A percentile compares a stretch with the other conserved stretches of the same genome.
Evolutionary conservation across 2,113 vertebrate species (phyloP).

Genomic region (Enhydra lutris): DNA sequence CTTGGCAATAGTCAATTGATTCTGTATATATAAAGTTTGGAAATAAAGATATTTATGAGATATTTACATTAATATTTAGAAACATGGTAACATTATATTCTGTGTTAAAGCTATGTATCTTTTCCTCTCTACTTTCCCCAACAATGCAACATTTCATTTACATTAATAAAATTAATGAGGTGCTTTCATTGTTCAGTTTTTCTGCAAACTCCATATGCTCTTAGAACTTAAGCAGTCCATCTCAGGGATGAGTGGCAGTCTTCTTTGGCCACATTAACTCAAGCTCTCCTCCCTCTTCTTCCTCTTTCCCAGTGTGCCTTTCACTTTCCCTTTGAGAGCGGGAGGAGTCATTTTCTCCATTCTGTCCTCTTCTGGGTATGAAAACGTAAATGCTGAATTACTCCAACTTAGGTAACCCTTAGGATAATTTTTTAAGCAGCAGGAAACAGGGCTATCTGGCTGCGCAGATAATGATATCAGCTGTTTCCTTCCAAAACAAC

Average conservation of each 20-base stretch:
- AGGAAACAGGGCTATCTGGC: constrained; percentile 95
- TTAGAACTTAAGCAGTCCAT: background rate
- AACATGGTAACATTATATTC: background rate
- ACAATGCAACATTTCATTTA: background rate
- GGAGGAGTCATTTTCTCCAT: constrained; percentile 73
- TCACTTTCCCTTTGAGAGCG: constrained; percentile 47
- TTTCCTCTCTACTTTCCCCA: background rate
- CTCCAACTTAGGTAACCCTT: constrained; percentile 90
- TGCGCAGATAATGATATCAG: constrained; percentile 99
- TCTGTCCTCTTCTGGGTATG: constrained; percentile 77
- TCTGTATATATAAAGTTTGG: background rate
- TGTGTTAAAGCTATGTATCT: background rate
- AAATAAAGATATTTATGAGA: background rate
- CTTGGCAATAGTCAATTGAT: background rate
- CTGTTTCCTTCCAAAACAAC: constrained; percentile 99
- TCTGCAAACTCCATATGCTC: background rate
- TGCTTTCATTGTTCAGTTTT: background rate
- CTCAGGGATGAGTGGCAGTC: background rate
- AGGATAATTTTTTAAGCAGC: constrained; percentile 98
- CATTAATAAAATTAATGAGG: background rate
- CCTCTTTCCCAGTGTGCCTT: background rate
- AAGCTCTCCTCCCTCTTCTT: background rate
- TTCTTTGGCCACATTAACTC: background rate
- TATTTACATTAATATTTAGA: background rate
- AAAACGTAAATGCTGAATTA: constrained; percentile 86